These are phyloP conservation scores for Dynastes maya DNA, from an alignment of 2,888 invertebrate genomes.

Conservation along the genomic window DNA sequence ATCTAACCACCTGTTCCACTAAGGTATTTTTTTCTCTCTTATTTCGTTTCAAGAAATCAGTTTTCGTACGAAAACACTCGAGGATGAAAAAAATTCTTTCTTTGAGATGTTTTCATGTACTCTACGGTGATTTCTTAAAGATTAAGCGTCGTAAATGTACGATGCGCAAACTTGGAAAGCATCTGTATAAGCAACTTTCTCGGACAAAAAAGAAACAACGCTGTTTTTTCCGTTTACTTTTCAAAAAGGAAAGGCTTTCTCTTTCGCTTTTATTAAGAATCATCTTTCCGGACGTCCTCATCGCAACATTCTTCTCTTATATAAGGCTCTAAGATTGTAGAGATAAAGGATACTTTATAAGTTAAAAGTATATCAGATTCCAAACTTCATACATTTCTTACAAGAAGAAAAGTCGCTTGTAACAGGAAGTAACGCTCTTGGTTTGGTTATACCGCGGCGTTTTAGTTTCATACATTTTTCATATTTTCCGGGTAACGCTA, in stretches of 20 bases:
- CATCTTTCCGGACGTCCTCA: constrained; percentile 23
- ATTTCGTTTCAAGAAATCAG: no score
- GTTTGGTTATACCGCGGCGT: constrained; percentile 33
- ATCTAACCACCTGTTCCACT: no score
- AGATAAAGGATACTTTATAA: constrained; percentile 47
- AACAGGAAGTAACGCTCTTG: constrained; percentile 27
- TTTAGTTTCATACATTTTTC: constrained; percentile 50
- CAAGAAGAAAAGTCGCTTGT: constrained; percentile 20
- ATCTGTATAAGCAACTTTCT: constrained; percentile 10
- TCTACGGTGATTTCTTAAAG: neutral
- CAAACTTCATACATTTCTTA: constrained; percentile 50
- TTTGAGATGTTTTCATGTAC: neutral
- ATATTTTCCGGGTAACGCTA: constrained; percentile 42
- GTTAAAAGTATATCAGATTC: constrained; percentile 49
- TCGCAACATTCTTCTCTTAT: constrained; percentile 24
- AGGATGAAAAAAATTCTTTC: neutral
- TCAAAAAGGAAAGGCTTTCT: neutral
- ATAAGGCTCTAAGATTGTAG: constrained; percentile 38
- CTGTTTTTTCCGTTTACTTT: constrained; percentile 19
- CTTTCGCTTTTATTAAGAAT: constrained; percentile 28
- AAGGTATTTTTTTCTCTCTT: no score
- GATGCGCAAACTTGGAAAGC: constrained; percentile 9
- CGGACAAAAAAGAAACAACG: constrained; percentile 2
- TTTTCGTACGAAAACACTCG: neutral
- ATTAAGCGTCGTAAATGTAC: constrained; percentile 16